These are phyloP conservation scores for Rotaria sp. DNA, from an alignment of 2,888 invertebrate genomes.

Conservation along the genomic window DNA sequence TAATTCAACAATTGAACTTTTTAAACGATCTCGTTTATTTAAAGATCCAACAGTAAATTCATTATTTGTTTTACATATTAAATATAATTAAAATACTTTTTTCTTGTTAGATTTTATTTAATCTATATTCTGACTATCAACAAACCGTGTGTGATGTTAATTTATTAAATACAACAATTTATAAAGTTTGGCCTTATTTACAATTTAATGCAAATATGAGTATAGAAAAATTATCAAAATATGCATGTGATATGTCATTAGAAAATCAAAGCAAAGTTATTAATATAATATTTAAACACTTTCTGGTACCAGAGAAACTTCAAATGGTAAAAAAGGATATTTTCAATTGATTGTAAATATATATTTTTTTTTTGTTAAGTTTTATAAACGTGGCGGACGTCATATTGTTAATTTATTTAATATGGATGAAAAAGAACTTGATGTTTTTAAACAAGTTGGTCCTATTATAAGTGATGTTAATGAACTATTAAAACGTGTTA, in stretches of 20 bases:
- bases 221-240: background rate
- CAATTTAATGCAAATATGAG: background rate
- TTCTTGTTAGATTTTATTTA: background rate
- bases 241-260: background rate
- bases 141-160: background rate
- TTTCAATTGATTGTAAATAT: background rate
- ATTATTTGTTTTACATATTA: background rate
- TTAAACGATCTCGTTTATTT: background rate
- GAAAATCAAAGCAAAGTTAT: background rate
- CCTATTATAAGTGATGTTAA: background rate
- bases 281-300: background rate
- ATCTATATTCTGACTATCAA: background rate
- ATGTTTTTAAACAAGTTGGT: slow-evolving; percentile 9
- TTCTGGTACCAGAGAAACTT: background rate
- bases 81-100: background rate
- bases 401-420: background rate
- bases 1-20: background rate
- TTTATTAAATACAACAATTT: background rate
- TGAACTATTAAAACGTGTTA: background rate
- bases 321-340: background rate
- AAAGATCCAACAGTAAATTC: slow-evolving; percentile 6
- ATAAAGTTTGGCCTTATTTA: slow-evolving; percentile 7
- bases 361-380: background rate
- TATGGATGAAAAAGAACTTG: background rate
- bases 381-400: background rate